Percentiles rank a stretch among this genome's conserved stretches.
phyloP scores from a whole-genome alignment of 92 coral and sea anemone species.

The Scolanthus callimorphus region DNA sequence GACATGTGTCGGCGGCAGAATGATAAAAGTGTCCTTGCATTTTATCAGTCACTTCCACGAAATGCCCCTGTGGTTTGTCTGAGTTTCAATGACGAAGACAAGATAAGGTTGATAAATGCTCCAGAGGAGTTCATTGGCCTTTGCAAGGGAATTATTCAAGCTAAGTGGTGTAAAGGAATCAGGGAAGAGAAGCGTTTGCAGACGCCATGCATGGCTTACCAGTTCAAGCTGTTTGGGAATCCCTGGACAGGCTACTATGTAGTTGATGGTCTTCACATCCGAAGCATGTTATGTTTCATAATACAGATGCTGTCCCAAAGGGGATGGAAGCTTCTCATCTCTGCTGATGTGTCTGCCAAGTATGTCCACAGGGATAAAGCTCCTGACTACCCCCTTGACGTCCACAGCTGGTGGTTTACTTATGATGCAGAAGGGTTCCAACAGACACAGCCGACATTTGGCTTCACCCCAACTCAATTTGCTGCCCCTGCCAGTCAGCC shows the following conservation, averaged over 20 bases:
- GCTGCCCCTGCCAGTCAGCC: background rate
- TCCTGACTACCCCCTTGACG: constrained; percentile 54
- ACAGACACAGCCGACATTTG: constrained; percentile 1
- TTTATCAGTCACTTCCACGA: constrained; percentile 47
- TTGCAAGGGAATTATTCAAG: constrained; percentile 26
- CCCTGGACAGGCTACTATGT: constrained; percentile 37
- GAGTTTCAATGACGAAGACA: constrained; percentile 42
- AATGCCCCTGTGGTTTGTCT: constrained; percentile 56
- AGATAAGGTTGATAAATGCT: constrained; percentile 49
- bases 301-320: constrained; percentile 22
- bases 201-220: constrained; percentile 20
- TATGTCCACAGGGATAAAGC: constrained; percentile 44
- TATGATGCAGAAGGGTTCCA: constrained; percentile 18
- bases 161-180: constrained; percentile 51
- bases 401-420: constrained; percentile 56
- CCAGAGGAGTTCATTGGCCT: constrained; percentile 30
- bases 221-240: constrained; percentile 41
- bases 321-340: constrained; percentile 44
- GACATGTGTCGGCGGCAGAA: constrained; percentile 21
- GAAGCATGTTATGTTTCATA: constrained; percentile 36
- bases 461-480: background rate
- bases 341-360: constrained; percentile 73
- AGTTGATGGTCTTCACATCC: constrained; percentile 30
- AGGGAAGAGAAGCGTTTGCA: constrained; percentile 22
- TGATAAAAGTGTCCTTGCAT: constrained; percentile 58